Base-by-base conservation (phyloP, 1,140 invertebrate genomes). In the Penaeus vannamei region DNA sequence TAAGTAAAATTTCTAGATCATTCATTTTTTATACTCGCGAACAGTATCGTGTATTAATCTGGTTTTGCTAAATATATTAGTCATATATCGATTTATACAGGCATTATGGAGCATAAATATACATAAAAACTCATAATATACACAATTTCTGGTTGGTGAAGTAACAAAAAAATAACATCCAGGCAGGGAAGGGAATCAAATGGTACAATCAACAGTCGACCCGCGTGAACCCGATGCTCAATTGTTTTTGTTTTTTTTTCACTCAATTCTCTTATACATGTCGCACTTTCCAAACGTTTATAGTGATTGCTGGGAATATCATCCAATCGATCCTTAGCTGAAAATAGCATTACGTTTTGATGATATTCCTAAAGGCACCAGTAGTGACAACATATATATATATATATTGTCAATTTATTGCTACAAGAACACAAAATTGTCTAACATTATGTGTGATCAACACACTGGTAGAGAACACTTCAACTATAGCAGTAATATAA, bases 81-180 rank as follows among this genome's bases (percentile, higher is more conserved):
- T 89, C 83, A 84, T 89, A 89, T 89, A 79, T 89, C 87, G 87
- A 79, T 89, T 84, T 84, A 84, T 84, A 84, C 82, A 88, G 87
- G 81, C 87, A 89, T 84, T 89, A 89, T 62, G 76, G 81, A 84
- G 87, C 87, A 89, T 89, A 84, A 89, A 84, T 89, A 89, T 89
- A 89, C 87, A 89, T 82, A 89, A 79, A 80, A 26, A 86, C 53
- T 83, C 80, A 76, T 62, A 85, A 89, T 89, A 77, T 84, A 89
- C 87, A 89, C 72, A 84, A 81, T 80, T 64, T 87, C 79, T 80
- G 72, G 72, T 76, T 76, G 36, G 59, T 87, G 79, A 61, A 26
- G 79, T 81, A 46, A 62, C 79, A 42, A 20, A 76, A 76, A 76
- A 76, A 76, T 32, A 26, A 72, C 17, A 72, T n/a, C 14, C 29